Base-by-base conservation (phyloP, 2,888 invertebrate genomes). In the Synergus itoensis region DNA sequence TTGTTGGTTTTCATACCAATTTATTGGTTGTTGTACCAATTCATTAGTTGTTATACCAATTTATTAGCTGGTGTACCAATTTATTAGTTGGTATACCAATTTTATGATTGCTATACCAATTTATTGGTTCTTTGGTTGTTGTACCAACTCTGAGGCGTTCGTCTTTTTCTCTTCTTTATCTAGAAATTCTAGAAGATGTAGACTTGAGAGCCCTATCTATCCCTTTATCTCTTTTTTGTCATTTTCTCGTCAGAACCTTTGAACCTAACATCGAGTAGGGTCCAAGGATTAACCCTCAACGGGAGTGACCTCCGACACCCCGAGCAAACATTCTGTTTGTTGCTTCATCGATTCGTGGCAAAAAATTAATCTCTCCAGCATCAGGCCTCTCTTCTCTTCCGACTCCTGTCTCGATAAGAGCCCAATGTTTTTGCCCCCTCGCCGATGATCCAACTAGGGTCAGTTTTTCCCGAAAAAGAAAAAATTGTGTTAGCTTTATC, bases 201-300 rank as follows among this genome's bases (percentile, higher is more conserved):
- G 64, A 16, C 8, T 64, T 65, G 21, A 75, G 60, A 43, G 14
- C 40, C 1, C 45, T 28, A 40, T 69, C 48, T 48, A 48, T 43
- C 78, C 65, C 77, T 48, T 65, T 60, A 53, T 60, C 76, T 75
- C 62, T 43, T 28, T 77, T 28, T 63, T 43, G 76, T 64, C 63
- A 43, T 45, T 77, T 78, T 67, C 40, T 64, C 64, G 64, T 64
- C 41, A n/a, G 40, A 64, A 64, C 64, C 64, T 64, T 64, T 64
- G 40, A 64, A 36, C 64, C 40, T 16, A n/a, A 64, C 64, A 16
- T 18, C 7, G 64, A 40, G 64, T 9, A 40, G n/a, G 64, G 36
- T 40, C 41, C 8, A 64, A 40, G 64, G 36, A 40, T 64, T n/a
- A 64, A 36, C 64, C 63, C 41, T 64, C 64, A n/a, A 41, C 40